phyloP scores from a whole-genome alignment of 2,888 invertebrate species.

The Cataglyphis rosenhaueri region DNA sequence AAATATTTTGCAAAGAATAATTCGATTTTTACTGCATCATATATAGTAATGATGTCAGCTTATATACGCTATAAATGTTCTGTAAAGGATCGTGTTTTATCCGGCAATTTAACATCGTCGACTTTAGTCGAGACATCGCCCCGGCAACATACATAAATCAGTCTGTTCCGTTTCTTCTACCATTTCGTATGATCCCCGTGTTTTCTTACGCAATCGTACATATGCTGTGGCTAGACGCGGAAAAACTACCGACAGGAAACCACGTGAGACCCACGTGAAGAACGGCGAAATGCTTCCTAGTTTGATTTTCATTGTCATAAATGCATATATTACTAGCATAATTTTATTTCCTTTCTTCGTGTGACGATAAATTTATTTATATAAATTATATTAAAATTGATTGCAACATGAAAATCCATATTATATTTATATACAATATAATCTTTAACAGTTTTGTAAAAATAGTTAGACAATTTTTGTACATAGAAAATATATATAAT shows the following conservation, averaged over 20 bases:
- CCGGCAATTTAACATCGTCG: constrained; percentile 14
- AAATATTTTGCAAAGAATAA: constrained; percentile 16
- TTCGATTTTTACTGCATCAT: background rate
- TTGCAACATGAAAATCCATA: background rate
- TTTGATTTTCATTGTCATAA: constrained; percentile 48
- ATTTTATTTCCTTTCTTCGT: background rate
- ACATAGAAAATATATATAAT: background rate
- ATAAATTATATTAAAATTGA: background rate
- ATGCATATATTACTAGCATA: constrained; percentile 1
- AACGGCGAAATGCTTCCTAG: constrained; percentile 61
- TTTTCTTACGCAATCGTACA: constrained; percentile 83
- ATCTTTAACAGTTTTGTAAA: background rate
- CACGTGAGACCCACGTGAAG: constrained; percentile 83
- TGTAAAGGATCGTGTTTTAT: constrained; percentile 24
- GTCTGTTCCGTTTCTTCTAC: constrained; percentile 81
- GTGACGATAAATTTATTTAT: background rate
- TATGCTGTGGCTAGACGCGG: constrained; percentile 82
- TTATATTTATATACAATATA: background rate
- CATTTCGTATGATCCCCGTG: constrained; percentile 80
- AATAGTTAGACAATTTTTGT: background rate
- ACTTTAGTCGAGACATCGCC: constrained; percentile 74
- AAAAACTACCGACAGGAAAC: constrained; percentile 82
- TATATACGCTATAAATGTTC: constrained; percentile 10
- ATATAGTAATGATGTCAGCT: constrained; percentile 10
- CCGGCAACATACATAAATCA: constrained; percentile 82